These are phyloP conservation scores for Drosophila falleni DNA, from an alignment of 2,888 invertebrate genomes.

Conservation along the genomic window DNA sequence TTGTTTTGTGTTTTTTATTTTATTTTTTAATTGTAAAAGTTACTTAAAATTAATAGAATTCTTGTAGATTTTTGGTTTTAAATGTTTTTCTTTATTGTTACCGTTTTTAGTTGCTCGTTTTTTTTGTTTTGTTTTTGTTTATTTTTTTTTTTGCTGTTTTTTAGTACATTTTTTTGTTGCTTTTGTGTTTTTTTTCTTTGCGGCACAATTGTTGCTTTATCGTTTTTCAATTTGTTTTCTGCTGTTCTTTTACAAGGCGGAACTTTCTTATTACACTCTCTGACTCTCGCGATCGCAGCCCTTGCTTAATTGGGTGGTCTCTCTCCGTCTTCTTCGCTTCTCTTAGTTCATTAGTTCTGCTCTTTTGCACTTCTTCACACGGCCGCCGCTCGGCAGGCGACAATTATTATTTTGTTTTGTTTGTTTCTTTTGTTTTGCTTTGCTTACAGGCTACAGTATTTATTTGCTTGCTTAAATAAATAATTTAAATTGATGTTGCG, in stretches of 20 bases:
- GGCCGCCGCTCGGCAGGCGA: conserved; percentile 43
- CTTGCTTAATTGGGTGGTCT: conserved; percentile 20
- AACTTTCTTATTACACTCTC: conserved; percentile 41
- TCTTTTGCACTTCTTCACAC: conserved; percentile 44
- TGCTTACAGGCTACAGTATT: conserved; percentile 53
- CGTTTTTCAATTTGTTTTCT: conserved; percentile 54
- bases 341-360: conserved; percentile 33
- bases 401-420: conserved; percentile 28
- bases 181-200: conserved; percentile 62
- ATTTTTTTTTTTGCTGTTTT: conserved; percentile 41
- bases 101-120: conserved; percentile 74
- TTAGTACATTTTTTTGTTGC: conserved; percentile 59
- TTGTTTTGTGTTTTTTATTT: conserved; percentile 33
- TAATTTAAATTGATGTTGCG: conserved; percentile 80
- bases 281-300: conserved; percentile 27
- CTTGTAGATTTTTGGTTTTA: conserved; percentile 80
- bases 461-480: conserved; percentile 64
- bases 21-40: conserved; percentile 74
- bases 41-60: conserved; percentile 81
- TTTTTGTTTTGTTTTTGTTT: conserved; percentile 43
- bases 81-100: conserved; percentile 81
- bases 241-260: conserved; percentile 50
- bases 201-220: conserved; percentile 81
- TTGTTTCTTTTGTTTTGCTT: conserved; percentile 25
- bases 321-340: conserved; percentile 5